phyloP scores from a whole-genome alignment of 1,140 invertebrate species.

The Drosophila simulans region DNA sequence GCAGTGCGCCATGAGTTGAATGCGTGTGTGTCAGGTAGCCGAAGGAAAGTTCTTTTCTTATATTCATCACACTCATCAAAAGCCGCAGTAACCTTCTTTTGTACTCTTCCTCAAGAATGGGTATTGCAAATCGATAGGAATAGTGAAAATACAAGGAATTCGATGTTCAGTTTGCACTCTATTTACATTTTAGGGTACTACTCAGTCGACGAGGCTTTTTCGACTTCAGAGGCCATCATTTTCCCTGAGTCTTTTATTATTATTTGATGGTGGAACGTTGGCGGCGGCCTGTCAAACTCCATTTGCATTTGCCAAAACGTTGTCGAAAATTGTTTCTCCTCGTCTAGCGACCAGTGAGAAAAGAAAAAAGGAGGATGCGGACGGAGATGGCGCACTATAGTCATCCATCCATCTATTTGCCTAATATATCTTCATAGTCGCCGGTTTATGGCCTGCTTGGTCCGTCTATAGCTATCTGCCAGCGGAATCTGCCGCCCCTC shows the following conservation, averaged over 20 bases:
- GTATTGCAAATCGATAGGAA: neutral
- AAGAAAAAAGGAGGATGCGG: constrained; percentile 8
- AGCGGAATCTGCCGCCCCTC: constrained; percentile 31
- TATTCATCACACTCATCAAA: constrained; percentile 63
- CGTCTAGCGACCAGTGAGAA: neutral
- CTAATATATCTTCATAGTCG: constrained; percentile 83
- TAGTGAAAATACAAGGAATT: neutral
- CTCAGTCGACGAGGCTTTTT: constrained; percentile 1
- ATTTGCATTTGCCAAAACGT: constrained; percentile 79
- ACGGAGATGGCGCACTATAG: constrained; percentile 35
- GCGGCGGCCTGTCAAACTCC: constrained; percentile 66
- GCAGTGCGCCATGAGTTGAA: neutral
- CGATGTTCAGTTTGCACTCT: neutral
- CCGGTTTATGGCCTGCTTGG: constrained; percentile 72
- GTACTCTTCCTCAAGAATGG: constrained; percentile 8
- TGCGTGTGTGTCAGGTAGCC: constrained; percentile 47
- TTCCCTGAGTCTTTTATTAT: constrained; percentile 61
- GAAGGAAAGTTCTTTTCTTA: constrained; percentile 55
- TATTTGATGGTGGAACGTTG: constrained; percentile 48
- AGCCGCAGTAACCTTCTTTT: constrained; percentile 58
- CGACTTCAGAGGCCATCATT: constrained; percentile 6
- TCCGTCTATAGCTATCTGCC: constrained; percentile 35
- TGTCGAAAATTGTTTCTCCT: constrained; percentile 70
- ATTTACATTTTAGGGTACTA: constrained; percentile 5
- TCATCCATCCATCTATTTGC: constrained; percentile 76